Conservation (phyloP, 2,113 vertebrate genomes). For the Dolichallabes microphthalmus region DNA sequence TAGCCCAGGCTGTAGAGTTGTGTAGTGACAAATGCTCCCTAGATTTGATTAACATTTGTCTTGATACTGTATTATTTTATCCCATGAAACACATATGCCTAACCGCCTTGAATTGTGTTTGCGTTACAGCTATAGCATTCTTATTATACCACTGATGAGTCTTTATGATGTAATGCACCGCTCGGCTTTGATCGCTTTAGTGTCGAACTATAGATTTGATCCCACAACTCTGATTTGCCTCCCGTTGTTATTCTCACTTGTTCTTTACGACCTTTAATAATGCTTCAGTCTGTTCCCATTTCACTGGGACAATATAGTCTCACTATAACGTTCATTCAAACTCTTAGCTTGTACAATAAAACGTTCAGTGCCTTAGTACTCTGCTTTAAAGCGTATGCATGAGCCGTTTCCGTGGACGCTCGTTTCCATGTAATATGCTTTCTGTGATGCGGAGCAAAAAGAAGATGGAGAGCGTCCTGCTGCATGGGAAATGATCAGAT, state of each 20-base stretch:
- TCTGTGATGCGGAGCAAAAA: slow-evolving; percentile 72
- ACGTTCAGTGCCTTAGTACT: background rate
- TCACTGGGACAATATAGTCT: background rate
- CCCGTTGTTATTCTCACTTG: background rate
- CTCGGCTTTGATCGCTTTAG: background rate
- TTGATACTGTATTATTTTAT: background rate
- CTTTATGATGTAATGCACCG: background rate
- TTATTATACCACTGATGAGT: background rate
- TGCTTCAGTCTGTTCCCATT: background rate
- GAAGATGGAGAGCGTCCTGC: slow-evolving; percentile 56
- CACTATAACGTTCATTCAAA: background rate
- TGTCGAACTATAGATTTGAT: background rate
- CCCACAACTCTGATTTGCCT: no score
- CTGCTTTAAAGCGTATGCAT: background rate
- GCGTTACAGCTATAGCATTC: background rate
- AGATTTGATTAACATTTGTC: background rate
- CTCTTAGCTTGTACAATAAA: background rate
- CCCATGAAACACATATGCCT: background rate
- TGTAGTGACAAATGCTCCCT: background rate
- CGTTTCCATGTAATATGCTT: slow-evolving; percentile 34
- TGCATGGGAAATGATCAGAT: slow-evolving; percentile 65
- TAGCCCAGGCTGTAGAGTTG: background rate
- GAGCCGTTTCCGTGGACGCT: background rate
- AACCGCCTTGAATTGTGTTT: background rate
- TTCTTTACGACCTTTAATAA: background rate